These are phyloP conservation scores for Myocastor coypus DNA, from an alignment of 2,113 vertebrate species.

Conservation along the genomic window DNA sequence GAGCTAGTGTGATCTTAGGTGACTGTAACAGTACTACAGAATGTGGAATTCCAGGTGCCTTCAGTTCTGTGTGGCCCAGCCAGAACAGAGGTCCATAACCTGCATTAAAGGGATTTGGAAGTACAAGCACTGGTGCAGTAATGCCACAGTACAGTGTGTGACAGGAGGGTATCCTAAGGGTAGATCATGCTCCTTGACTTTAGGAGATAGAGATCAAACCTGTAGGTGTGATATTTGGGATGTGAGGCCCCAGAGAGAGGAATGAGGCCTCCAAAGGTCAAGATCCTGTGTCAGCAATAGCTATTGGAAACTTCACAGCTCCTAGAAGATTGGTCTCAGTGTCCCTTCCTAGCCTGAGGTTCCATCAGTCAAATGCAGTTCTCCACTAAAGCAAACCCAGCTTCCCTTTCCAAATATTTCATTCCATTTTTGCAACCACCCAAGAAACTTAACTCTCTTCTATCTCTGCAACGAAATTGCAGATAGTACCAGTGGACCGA, in stretches of 20 bases:
- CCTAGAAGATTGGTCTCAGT: background rate
- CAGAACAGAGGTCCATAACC: background rate
- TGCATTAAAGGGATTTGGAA: background rate
- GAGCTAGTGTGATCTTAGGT: background rate
- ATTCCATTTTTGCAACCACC: background rate
- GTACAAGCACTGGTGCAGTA: background rate
- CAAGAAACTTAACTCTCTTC: background rate
- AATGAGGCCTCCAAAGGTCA: background rate
- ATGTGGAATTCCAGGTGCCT: background rate
- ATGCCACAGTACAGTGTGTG: background rate
- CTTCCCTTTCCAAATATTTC: background rate
- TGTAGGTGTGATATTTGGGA: background rate
- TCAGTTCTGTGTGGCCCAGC: background rate
- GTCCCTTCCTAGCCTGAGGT: background rate
- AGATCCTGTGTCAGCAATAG: background rate
- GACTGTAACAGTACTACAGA: rapidly evolving
- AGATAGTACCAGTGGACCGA: background rate
- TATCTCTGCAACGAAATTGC: background rate
- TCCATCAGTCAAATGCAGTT: background rate
- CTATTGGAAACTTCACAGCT: background rate
- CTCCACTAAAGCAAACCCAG: background rate
- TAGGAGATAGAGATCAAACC: background rate
- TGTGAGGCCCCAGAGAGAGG: background rate
- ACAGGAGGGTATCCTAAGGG: background rate
- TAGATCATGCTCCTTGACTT: background rate